Evolutionary conservation across 2,888 invertebrate species (phyloP).

Genomic region (Microplitis deprimator): DNA sequence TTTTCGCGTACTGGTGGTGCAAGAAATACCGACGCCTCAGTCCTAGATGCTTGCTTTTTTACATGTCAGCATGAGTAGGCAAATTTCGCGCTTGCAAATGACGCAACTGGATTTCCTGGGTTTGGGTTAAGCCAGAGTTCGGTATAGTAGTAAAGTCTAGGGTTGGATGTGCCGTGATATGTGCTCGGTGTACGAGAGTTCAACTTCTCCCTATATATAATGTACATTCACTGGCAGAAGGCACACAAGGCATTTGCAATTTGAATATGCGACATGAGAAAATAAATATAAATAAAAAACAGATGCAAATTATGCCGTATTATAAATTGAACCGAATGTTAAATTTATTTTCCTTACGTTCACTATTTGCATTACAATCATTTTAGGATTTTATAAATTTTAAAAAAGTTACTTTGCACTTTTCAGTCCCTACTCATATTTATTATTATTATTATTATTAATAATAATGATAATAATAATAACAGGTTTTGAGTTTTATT

Average conservation of each 20-base stretch:
- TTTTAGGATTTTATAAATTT: background rate
- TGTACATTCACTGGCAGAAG: background rate
- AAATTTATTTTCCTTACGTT: background rate
- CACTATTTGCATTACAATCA: background rate
- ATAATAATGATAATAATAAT: background rate
- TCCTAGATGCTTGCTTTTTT: slow-evolving; percentile 43
- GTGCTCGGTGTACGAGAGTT: background rate
- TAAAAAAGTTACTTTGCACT: background rate
- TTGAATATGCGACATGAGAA: background rate
- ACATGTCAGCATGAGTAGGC: slow-evolving; percentile 3
- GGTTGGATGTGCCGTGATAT: background rate
- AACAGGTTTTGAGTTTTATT: background rate
- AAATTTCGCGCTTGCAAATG: background rate
- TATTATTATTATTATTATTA: too few relatives aligned
- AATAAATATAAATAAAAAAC: background rate
- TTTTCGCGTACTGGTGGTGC: slow-evolving; percentile 4
- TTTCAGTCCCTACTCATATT: too few relatives aligned
- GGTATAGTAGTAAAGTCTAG: background rate
- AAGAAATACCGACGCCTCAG: slow-evolving; percentile 27
- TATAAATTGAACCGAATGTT: background rate
- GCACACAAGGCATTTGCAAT: background rate
- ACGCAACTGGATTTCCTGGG: slow-evolving; percentile 13
- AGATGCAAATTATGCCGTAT: background rate
- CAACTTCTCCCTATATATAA: background rate
- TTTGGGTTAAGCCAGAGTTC: background rate